These are phyloP conservation scores for Melanotaenia boesemani DNA, from an alignment of 2,797 vertebrate genomes.

Conservation along the genomic window DNA sequence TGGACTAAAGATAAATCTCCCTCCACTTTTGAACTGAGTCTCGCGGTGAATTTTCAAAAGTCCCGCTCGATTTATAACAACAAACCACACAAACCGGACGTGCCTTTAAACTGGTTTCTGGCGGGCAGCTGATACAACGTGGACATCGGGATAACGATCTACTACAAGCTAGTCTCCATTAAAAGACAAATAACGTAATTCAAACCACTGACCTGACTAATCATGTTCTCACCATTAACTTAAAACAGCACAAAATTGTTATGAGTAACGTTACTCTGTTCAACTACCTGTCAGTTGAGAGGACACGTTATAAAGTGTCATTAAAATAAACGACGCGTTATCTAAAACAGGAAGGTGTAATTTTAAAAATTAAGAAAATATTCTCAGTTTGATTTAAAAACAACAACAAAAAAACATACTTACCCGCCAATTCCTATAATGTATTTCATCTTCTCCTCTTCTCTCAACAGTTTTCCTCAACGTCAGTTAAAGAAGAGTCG, in stretches of 20 bases:
- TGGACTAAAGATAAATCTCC: constrained; percentile 50
- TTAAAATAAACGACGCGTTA: not conserved
- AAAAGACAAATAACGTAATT: not conserved
- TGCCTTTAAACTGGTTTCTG: constrained; percentile 30
- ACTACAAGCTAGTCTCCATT: rapidly evolving
- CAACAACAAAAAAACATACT: constrained; percentile 56
- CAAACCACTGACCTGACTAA: rapidly evolving
- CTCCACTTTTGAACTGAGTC: constrained; percentile 61
- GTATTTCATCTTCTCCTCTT: constrained; percentile 84
- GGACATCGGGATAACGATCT: not conserved
- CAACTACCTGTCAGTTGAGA: not conserved
- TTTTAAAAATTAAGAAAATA: not conserved
- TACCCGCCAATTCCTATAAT: constrained; percentile 95
- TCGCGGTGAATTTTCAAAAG: constrained; percentile 82
- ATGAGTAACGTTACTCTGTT: not conserved
- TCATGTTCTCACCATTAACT: not conserved
- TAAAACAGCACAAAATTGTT: not conserved
- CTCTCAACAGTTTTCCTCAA: constrained; percentile 15
- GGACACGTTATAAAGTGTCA: not conserved
- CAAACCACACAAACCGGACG: constrained; percentile 36
- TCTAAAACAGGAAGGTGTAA: not conserved
- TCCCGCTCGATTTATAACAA: constrained; percentile 81
- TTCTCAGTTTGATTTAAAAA: not conserved
- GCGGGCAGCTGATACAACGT: constrained; percentile 41
- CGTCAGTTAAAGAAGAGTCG: constrained; percentile 13